These are phyloP conservation scores for Gisinianus flammeolus DNA, from an alignment of 2,888 invertebrate genomes.

Conservation along the genomic window DNA sequence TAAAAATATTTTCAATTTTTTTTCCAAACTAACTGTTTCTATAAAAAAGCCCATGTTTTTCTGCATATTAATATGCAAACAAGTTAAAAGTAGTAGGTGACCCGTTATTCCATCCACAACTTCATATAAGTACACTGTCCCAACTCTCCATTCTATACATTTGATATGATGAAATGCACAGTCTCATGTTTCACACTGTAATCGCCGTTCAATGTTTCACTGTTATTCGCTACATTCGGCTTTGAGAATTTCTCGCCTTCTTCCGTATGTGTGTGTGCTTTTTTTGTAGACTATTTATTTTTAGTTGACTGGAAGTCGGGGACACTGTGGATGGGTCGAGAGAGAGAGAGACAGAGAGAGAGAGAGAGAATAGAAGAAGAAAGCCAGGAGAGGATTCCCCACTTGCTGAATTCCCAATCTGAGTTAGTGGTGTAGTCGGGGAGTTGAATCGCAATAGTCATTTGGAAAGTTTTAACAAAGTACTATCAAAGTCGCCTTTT, in stretches of 20 bases:
- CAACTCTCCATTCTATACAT: too few species aligned
- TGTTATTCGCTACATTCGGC: not conserved
- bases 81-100: too few species aligned
- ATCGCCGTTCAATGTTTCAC: too few species aligned
- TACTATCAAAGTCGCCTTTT: conserved; percentile 39
- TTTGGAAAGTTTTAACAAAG: conserved; percentile 47
- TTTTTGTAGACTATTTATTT: not conserved
- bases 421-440: conserved; percentile 38
- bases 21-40: too few species aligned
- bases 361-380: not conserved
- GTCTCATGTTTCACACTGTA: not conserved
- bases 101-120: not conserved
- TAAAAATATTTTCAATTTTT: too few species aligned
- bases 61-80: too few species aligned
- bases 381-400: not conserved
- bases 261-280: not conserved
- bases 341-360: not conserved
- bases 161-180: too few species aligned
- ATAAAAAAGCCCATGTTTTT: too few species aligned
- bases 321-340: not conserved
- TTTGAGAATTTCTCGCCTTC: not conserved
- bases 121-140: not conserved
- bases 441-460: conserved; percentile 42
- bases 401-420: conserved; percentile 30
- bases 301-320: not conserved